Percentiles rank a stretch among this genome's conserved stretches.
These are phyloP conservation scores for Falcunculus frontatus DNA, from an alignment of 2,113 vertebrate genomes.

Conservation along the genomic window DNA sequence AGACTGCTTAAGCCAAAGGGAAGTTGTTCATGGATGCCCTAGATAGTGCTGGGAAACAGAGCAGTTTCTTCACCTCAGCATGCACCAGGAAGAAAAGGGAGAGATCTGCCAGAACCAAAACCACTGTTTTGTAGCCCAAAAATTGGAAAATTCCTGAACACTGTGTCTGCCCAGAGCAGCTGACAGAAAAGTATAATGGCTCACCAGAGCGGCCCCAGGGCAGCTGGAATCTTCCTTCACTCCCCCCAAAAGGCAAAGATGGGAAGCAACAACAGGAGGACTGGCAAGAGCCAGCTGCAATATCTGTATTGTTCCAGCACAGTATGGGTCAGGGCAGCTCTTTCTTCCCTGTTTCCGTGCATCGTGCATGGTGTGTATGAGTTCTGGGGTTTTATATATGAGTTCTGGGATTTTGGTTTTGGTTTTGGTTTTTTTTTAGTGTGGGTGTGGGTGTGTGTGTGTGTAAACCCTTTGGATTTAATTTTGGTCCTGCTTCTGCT, in stretches of 20 bases:
- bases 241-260: not conserved
- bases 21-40: not conserved
- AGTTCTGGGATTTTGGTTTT: not conserved
- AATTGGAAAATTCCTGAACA: not conserved
- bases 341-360: not conserved
- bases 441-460: too few species aligned
- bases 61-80: not conserved
- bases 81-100: not conserved
- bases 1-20: not conserved
- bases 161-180: not conserved
- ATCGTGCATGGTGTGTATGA: not conserved
- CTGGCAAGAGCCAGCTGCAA: not conserved
- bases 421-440: not conserved
- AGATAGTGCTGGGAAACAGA: conserved; percentile 11
- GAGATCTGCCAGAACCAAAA: not conserved
- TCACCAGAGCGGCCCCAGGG: not conserved
- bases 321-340: not conserved
- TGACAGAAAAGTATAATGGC: not conserved
- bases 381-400: not conserved
- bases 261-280: not conserved
- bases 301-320: not conserved
- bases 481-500: not conserved
- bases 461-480: not conserved
- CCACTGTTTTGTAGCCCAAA: not conserved
- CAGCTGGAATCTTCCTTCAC: not conserved